Evolutionary conservation across 92 coral and sea anemone genomes (phyloP), one percentile per base, ranked within the genome.

Genomic region (Umimayanthus chanpuru): DNA sequence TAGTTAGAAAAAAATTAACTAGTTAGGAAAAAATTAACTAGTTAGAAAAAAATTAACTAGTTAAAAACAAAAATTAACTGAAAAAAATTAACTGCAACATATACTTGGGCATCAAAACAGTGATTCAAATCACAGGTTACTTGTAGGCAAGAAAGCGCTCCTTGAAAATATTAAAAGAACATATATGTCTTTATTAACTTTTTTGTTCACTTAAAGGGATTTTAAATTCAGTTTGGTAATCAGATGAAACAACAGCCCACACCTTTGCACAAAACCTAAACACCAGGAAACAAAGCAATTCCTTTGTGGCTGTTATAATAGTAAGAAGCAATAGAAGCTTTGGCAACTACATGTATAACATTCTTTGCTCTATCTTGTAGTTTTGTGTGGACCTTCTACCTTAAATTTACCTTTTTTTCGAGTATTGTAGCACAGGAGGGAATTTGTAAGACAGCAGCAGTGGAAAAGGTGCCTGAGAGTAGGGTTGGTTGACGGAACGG

Each of bases 391-490:
- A 67, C 73, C 73, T 6, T 15, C 73, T 67, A 67, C 28, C 5
- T 30, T 15, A 67, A 67, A 67, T 15, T 67, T 67, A 2, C 73
- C 73, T 23, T 3, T 67, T 67, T 2, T 67, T 47, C 30, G 73
- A 67, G 30, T 67, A 67, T 30, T 67, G 32, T 65, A 18, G 32
- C n/a, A 30, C 30, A 15, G 73, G 30, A 67, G n/a, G 73, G 73
- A 67, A 67, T 29, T 67, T 67, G 73, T 67, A 67, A 67, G 73
- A 67, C 73, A 67, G 73, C 73, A 67, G 30, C 18, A 67, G 9
- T 67, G 73, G 73, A 65, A 65, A 65, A 0, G 14, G 14, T 11
- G 70, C 0, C 14, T 64, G 9, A 64, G 70, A 64, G 14, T 64
- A 2, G 70, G 70, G 14, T 64, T 64, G 14, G 70, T 64, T 8